These are phyloP conservation scores for Onchidella celtica DNA, from an alignment of 2,888 invertebrate genomes.

Conservation along the genomic window DNA sequence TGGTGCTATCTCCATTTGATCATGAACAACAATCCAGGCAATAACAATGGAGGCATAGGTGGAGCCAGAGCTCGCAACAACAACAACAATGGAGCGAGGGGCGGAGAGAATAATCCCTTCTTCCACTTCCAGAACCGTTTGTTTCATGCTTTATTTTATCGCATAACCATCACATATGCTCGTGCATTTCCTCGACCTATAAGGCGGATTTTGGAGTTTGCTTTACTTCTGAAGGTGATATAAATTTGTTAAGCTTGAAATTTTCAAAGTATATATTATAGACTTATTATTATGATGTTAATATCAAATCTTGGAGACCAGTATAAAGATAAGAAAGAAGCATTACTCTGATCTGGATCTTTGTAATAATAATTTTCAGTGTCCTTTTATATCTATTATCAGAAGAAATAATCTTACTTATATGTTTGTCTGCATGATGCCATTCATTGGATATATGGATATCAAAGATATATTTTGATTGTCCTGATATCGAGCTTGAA, in stretches of 20 bases:
- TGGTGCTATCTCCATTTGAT: neutral
- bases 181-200: slow-evolving; percentile 91
- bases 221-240: slow-evolving; percentile 88
- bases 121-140: slow-evolving; percentile 90
- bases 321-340: too few relatives aligned
- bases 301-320: too few relatives aligned
- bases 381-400: too few relatives aligned
- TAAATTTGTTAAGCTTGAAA: neutral
- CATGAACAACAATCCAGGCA: slow-evolving; percentile 49
- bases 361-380: too few relatives aligned
- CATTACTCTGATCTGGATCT: too few relatives aligned
- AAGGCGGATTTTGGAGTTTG: slow-evolving; percentile 90
- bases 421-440: too few relatives aligned
- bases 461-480: too few relatives aligned
- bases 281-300: too few relatives aligned
- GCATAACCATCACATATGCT: slow-evolving; percentile 94
- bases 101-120: slow-evolving; percentile 72
- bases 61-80: slow-evolving; percentile 33
- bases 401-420: too few relatives aligned
- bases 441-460: too few relatives aligned
- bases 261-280: slow-evolving; percentile 16
- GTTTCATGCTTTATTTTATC: slow-evolving; percentile 95
- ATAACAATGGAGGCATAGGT: slow-evolving; percentile 45
- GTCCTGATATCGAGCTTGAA: too few relatives aligned
- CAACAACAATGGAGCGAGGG: slow-evolving; percentile 54